Evolutionary conservation across 2,797 vertebrate genomes (phyloP), one percentile per base, ranked within the genome.

Genomic region (Ctenopoma kingsleyae): DNA sequence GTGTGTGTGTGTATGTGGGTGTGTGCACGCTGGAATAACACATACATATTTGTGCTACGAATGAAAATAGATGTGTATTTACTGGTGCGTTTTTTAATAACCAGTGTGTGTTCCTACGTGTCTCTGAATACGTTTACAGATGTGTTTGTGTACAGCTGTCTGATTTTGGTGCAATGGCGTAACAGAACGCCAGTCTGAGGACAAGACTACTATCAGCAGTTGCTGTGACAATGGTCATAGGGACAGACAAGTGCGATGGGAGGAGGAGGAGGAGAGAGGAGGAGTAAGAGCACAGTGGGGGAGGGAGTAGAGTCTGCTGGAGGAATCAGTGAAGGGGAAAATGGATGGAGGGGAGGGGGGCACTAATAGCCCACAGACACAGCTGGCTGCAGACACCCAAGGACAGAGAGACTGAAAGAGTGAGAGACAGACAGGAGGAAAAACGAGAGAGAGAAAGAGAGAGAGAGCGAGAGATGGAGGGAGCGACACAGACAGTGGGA

Each of bases 371-470:
- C 83, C 76, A 55, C 83, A 94, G 91, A 92, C 89, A 89, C 93
- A 94, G 93, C 93, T 93, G 93, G 91, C 91, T 91, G 89, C 87
- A 93, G 90, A 92, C 87, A 88, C 86, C 87, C 88, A 93, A 94
- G 91, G 93, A 94, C 92, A 83, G 81, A 89, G 76, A 71, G 84
- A 85, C 65, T 17, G 75, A 87, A 70, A 85, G 68, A 71, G 81
- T 59, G 84, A 86, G 83, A 82, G 81, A 73, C 62, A 78, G 69
- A 77, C 59, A 17, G 69, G 32, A n/a, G 30, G 8, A 32, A 8
- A 1, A 77, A 67, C 1, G 27, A 7, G 17, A 71, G 36, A 35
- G 53, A 51, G 60, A 54, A 64, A 66, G 40, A 55, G 38, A 32
- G 59, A 49, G 60, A 55, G 49, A 67, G 80, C 77, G 19, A 44